Evolutionary conservation across 2,113 vertebrate genomes (phyloP).

Genomic region (Rhea americana): DNA sequence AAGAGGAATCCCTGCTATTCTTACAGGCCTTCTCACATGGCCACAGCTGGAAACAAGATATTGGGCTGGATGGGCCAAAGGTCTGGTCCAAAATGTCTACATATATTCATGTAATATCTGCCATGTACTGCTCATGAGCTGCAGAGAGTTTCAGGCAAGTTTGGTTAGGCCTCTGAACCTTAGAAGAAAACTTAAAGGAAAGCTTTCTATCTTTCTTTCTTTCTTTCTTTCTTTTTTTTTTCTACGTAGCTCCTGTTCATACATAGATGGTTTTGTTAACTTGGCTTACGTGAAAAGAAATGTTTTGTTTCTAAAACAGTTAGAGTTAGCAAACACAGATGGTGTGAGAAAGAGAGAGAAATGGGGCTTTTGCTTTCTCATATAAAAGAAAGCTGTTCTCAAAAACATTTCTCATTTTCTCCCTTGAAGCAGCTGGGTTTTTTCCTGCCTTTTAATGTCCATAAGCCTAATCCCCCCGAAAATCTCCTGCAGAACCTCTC

Average conservation of each 20-base stretch:
- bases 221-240: not conserved
- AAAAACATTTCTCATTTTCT: constrained; percentile 27
- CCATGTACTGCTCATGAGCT: not conserved
- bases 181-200: not conserved
- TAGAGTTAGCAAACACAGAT: constrained; percentile 50
- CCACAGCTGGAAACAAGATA: not conserved
- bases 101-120: not conserved
- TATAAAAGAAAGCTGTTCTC: constrained; percentile 13
- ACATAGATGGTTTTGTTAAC: not conserved
- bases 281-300: not conserved
- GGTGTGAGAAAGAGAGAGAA: constrained; percentile 37
- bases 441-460: constrained; percentile 11
- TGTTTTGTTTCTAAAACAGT: constrained; percentile 56
- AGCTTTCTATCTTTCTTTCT: not conserved
- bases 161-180: not conserved
- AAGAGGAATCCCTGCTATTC: not conserved
- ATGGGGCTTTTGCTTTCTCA: constrained; percentile 22
- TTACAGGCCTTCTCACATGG: not conserved
- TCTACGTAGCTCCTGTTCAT: not conserved
- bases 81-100: not conserved
- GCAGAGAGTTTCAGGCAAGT: not conserved
- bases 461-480: not conserved
- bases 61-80: not conserved
- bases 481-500: not conserved
- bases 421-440: not conserved